phyloP scores from a whole-genome alignment of 1,140 invertebrate species.

The Oryzaephilus surinamensis region DNA sequence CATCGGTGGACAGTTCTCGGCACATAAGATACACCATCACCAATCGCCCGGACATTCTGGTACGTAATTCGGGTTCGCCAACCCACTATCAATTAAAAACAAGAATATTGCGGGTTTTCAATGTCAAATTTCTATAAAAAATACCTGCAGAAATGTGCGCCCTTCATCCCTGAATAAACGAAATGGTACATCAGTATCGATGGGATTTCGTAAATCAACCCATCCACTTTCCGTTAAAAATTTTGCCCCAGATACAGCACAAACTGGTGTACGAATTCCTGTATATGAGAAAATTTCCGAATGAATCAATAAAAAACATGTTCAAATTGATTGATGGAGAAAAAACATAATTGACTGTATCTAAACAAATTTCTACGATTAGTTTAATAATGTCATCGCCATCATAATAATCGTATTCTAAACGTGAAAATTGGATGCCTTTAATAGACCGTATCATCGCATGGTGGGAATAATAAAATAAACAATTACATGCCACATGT shows the following conservation, averaged over 20 bases:
- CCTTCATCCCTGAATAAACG: constrained; percentile 67
- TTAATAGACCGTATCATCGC: too few species aligned
- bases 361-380: too few species aligned
- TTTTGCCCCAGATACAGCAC: constrained; percentile 73
- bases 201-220: constrained; percentile 60
- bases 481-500: too few species aligned
- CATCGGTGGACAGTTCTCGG: constrained; percentile 55
- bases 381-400: too few species aligned
- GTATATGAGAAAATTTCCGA: constrained; percentile 15
- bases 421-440: too few species aligned
- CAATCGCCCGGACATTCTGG: constrained; percentile 64
- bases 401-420: too few species aligned
- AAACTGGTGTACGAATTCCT: constrained; percentile 70
- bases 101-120: constrained; percentile 4
- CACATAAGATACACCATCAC: constrained; percentile 70
- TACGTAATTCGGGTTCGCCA: constrained; percentile 59
- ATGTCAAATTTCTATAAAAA: background rate
- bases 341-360: too few species aligned
- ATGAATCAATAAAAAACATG: too few species aligned
- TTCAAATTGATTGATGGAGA: too few species aligned
- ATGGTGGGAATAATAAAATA: too few species aligned
- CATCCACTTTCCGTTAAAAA: constrained; percentile 68
- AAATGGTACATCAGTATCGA: constrained; percentile 68
- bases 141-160: constrained; percentile 65
- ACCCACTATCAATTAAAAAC: constrained; percentile 70